phyloP scores from a whole-genome alignment of 2,797 vertebrate species.

The Darevskia nairensis region DNA sequence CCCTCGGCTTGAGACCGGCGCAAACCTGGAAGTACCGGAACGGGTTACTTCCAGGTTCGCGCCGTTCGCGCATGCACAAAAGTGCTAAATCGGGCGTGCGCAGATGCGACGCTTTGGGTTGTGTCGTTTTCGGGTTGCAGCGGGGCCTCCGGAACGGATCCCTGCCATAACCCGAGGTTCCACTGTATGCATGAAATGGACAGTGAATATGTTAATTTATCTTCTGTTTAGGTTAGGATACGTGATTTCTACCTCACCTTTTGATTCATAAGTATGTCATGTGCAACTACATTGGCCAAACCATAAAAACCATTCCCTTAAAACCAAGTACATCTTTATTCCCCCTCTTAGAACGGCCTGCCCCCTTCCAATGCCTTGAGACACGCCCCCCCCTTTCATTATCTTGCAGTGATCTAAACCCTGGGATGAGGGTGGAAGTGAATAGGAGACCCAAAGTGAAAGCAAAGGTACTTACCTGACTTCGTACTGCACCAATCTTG shows the following conservation, averaged over 20 bases:
- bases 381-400: neutral
- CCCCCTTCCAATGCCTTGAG: neutral
- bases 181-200: neutral
- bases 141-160: no score
- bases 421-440: neutral
- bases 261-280: neutral
- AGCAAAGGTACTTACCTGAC: conserved; percentile 85
- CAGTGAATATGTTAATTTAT: neutral
- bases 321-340: neutral
- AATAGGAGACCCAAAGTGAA: neutral
- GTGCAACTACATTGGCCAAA: neutral
- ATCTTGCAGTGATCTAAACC: neutral
- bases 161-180: no score
- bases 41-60: no score
- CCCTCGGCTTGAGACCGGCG: no score
- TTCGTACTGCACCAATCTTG: conserved; percentile 90
- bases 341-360: neutral
- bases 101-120: no score
- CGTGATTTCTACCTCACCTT: neutral
- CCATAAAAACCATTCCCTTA: neutral
- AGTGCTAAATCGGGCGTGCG: no score
- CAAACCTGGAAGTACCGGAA: no score
- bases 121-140: no score
- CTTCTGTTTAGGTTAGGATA: neutral
- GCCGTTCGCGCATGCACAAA: no score